A percentile compares a stretch with the other conserved stretches of the same genome.
These are phyloP conservation scores for Procambarus virginalis DNA, from an alignment of 1,140 invertebrate species.

Conservation along the genomic window DNA sequence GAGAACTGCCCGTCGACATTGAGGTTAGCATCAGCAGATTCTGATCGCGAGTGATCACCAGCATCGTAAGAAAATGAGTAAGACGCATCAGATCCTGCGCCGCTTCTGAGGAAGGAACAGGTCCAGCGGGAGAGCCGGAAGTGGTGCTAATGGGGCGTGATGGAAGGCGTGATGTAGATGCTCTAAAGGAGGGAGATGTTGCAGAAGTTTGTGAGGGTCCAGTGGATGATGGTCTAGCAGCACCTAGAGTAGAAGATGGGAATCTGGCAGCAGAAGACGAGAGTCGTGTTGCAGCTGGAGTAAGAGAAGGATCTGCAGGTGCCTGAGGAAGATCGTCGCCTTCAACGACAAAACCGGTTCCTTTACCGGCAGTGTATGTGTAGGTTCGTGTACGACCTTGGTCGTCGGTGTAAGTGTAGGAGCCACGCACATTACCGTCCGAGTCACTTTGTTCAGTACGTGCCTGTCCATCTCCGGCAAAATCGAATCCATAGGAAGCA, in stretches of 20 bases:
- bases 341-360: slow-evolving; percentile 67
- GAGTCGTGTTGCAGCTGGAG: neutral
- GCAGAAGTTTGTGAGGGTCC: neutral
- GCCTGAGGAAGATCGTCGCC: slow-evolving; percentile 58
- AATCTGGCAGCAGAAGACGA: neutral
- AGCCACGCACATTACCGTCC: slow-evolving; percentile 72
- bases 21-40: slow-evolving; percentile 59
- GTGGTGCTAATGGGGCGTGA: neutral
- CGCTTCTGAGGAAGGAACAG: neutral
- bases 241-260: neutral
- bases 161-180: neutral
- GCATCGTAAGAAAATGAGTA: slow-evolving; percentile 67
- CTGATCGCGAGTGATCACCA: slow-evolving; percentile 69
- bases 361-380: slow-evolving; percentile 64
- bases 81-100: slow-evolving; percentile 45
- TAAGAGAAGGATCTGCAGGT: slow-evolving; percentile 8
- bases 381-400: slow-evolving; percentile 63
- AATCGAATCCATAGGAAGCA: slow-evolving; percentile 71
- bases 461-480: slow-evolving; percentile 69
- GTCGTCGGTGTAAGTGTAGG: slow-evolving; percentile 73
- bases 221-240: neutral
- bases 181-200: neutral
- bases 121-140: neutral
- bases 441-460: slow-evolving; percentile 68
- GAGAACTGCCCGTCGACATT: slow-evolving; percentile 63